Conservation (phyloP, 2,113 vertebrate genomes). For the Corythoichthys intestinalis region DNA sequence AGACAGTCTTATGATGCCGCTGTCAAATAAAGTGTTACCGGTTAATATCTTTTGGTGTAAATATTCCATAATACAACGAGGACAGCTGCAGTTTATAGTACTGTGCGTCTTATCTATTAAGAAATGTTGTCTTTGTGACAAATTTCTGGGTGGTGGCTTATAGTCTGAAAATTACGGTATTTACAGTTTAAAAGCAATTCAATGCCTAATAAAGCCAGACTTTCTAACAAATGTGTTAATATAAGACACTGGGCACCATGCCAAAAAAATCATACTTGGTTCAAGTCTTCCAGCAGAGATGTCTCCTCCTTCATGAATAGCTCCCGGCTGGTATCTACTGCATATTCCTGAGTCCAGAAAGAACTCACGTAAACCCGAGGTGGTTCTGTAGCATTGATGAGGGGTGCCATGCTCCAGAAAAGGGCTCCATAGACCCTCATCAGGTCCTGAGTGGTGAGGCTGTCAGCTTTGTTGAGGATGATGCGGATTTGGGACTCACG, state of each 20-base stretch:
- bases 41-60: no score
- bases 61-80: no score
- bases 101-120: no score
- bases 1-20: no score
- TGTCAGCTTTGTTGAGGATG: slow-evolving; percentile 97
- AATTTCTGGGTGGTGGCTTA: no score
- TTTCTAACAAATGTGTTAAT: not conserved
- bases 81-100: no score
- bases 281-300: slow-evolving; percentile 93
- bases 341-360: slow-evolving; percentile 93
- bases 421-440: slow-evolving; percentile 96
- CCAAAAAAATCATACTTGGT: slow-evolving; percentile 68
- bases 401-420: slow-evolving; percentile 96
- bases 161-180: no score
- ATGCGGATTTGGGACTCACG: slow-evolving; percentile 97
- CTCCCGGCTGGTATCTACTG: slow-evolving; percentile 81
- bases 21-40: no score
- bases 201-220: no score
- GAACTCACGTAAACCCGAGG: slow-evolving; percentile 96
- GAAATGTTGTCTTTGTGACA: no score
- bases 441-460: slow-evolving; percentile 87
- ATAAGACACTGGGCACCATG: not conserved
- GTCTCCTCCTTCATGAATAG: slow-evolving; percentile 94
- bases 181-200: no score
- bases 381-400: slow-evolving; percentile 93